phyloP scores from a whole-genome alignment of 1,140 invertebrate genomes.

The Caenorhabditis remanei region DNA sequence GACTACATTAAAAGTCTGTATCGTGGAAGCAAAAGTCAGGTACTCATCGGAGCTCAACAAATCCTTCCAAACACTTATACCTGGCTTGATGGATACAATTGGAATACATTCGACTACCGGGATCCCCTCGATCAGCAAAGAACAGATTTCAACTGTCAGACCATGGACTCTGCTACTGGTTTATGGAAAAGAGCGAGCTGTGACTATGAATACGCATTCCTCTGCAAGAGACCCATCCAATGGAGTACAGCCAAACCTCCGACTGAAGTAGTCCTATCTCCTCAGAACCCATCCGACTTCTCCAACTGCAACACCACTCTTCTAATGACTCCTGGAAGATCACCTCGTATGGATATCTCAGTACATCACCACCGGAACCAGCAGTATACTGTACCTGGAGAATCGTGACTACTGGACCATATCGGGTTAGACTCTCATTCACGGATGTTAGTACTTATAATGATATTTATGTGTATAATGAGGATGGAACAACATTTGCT shows the following conservation, averaged over 20 bases:
- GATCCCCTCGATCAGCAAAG: not conserved
- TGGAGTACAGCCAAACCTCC: not conserved
- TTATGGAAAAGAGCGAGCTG: not conserved
- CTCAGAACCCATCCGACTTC: not conserved
- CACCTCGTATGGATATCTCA: conserved; percentile 5
- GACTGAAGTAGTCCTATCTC: not conserved
- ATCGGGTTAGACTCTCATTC: not conserved
- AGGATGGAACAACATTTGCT: not conserved
- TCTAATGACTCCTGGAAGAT: not conserved
- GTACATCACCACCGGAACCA: too few relatives aligned
- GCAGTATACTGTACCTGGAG: not conserved
- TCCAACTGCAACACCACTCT: not conserved
- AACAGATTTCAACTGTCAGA: not conserved
- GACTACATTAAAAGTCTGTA: not conserved
- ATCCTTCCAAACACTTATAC: not conserved
- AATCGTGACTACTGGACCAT: not conserved
- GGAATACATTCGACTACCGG: not conserved
- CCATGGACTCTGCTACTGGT: not conserved
- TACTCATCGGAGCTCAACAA: not conserved
- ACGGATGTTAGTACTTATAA: not conserved
- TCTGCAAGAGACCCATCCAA: not conserved
- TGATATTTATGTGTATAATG: not conserved
- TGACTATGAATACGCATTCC: not conserved
- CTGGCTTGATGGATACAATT: not conserved
- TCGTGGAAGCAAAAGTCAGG: not conserved